These are phyloP conservation scores for Clistopyga incitator DNA, from an alignment of 2,888 invertebrate genomes.

Conservation along the genomic window DNA sequence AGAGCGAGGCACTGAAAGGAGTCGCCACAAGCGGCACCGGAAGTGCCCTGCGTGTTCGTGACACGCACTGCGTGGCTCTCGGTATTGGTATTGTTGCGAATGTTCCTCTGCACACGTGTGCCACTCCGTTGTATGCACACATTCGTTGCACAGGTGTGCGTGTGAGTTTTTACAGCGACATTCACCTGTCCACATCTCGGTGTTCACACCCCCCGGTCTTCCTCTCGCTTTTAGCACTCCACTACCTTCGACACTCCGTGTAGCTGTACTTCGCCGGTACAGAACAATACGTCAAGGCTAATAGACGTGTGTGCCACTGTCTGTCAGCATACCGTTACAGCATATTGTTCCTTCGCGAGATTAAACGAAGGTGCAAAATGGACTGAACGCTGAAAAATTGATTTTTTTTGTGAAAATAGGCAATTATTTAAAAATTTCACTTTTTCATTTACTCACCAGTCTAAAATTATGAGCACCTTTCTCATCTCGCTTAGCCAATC, in stretches of 20 bases:
- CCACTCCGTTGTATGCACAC: neutral
- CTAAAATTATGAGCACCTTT: neutral
- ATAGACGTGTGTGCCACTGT: neutral
- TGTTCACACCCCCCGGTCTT: neutral
- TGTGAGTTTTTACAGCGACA: slow-evolving; percentile 25
- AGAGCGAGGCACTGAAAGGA: slow-evolving; percentile 14
- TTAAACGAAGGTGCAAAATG: neutral
- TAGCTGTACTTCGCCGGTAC: neutral
- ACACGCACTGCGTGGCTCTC: slow-evolving; percentile 11
- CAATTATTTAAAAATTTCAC: too few species aligned
- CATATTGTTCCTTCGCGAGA: neutral
- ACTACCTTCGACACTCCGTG: slow-evolving; percentile 4
- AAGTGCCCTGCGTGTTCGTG: slow-evolving; percentile 48
- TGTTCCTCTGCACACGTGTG: neutral
- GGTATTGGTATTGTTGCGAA: neutral
- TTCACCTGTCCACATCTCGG: slow-evolving; percentile 54
- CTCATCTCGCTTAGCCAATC: neutral
- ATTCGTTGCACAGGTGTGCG: neutral
- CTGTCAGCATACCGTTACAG: neutral
- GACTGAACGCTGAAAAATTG: too few species aligned
- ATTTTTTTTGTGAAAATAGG: too few species aligned
- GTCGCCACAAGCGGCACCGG: slow-evolving; percentile 31
- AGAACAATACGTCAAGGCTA: slow-evolving; percentile 1
- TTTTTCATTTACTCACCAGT: slow-evolving; percentile 29
- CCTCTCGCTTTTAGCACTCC: slow-evolving; percentile 15